Base-by-base conservation (phyloP, 2,888 invertebrate species). In the Andrena chrysosceles region DNA sequence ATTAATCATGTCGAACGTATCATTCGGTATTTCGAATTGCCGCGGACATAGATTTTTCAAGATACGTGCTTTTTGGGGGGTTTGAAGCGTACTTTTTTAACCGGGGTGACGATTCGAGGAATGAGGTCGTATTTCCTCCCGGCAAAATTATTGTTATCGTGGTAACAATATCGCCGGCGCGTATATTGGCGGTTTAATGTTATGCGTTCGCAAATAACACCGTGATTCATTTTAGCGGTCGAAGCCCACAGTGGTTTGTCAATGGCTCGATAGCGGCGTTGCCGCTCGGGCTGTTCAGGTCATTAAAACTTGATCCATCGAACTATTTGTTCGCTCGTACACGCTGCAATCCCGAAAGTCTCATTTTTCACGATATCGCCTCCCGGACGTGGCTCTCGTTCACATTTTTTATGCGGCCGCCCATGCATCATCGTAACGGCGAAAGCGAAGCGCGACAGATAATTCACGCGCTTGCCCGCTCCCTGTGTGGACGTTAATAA, bases 281-380 rank as follows among this genome's bases (percentile, higher is more conserved):
- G 88, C 83, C 86, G 85, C 84, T 88, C 86, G 89, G 42, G 73
- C 85, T 84, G 89, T 90, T 90, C 89, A 89, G 86, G 89, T 90
- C 89, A 90, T 90, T 89, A 90, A 89, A 90, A 90, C 86, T 86
- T 89, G 89, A 90, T 89, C 87, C 89, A 89, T 87, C 89, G 89
- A 89, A 89, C 89, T 89, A 89, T 89, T 89, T 89, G 89, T 90
- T 87, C 90, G 90, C 85, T 77, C 86, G 85, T 85, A 86, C 89
- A 85, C 60, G 86, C 86, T 83, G 89, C 87, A 87, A 89, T 89
- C 88, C 88, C 89, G 86, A 89, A 89, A 89, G 88, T 89, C 88
- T 86, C 88, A 87, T 89, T 89, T 89, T 89, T 89, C 88, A 89
- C 89, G 86, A 86, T 89, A 89, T 89, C 88, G 89, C 87, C 85